Percentiles rank a stretch among this genome's conserved stretches.
These are phyloP conservation scores for Azemiops feae DNA, from an alignment of 2,113 vertebrate species.

Conservation along the genomic window DNA sequence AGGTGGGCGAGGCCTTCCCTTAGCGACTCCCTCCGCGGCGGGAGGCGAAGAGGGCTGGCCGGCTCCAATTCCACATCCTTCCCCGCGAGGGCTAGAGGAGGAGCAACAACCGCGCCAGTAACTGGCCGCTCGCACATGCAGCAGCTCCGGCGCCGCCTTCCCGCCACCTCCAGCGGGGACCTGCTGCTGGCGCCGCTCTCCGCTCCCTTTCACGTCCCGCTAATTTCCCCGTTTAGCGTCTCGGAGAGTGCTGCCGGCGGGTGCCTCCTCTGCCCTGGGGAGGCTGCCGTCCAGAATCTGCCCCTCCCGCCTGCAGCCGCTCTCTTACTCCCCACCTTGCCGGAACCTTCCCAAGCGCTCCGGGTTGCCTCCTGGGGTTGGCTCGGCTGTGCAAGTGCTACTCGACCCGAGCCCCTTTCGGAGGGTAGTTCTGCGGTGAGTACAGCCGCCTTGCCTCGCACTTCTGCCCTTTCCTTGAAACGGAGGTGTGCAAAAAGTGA, in stretches of 20 bases:
- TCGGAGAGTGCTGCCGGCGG: not conserved
- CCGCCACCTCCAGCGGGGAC: not conserved
- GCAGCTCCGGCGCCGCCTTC: not conserved
- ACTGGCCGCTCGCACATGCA: not conserved
- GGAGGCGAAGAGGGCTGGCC: not conserved
- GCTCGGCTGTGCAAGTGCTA: not conserved
- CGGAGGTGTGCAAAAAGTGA: not conserved
- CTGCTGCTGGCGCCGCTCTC: not conserved
- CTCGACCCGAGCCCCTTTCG: not conserved
- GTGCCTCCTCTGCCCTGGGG: not conserved
- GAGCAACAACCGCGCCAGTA: too few relatives aligned
- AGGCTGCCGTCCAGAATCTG: not conserved
- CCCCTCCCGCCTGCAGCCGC: not conserved
- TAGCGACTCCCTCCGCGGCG: not conserved
- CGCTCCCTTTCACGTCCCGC: not conserved
- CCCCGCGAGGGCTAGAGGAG: not conserved
- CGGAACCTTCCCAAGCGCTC: not conserved
- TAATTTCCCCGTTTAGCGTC: not conserved
- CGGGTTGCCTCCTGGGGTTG: not conserved
- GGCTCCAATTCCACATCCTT: too few relatives aligned
- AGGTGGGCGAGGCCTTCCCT: conserved; percentile 8
- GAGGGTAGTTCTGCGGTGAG: not conserved
- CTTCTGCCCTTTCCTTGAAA: not conserved
- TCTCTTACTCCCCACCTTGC: not conserved
- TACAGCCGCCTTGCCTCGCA: not conserved